Base-by-base conservation (phyloP, 2,888 invertebrate genomes). In the Cerceris rybyensis region DNA sequence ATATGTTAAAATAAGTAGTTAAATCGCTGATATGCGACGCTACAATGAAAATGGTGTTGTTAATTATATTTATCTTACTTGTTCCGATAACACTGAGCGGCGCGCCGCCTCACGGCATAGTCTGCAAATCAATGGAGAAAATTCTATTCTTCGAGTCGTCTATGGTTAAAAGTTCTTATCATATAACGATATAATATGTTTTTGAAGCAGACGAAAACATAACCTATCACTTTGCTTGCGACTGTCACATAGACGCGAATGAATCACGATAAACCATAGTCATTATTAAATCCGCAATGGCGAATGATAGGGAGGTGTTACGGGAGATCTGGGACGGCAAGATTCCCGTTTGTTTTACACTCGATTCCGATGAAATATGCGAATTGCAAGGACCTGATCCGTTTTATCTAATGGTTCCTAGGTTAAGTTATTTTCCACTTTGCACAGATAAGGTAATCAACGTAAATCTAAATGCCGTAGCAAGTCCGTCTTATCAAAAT, bases 241-340 rank as follows among this genome's bases (percentile, higher is more conserved):
- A 16, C 41, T 74, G 59, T 67, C 58, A 70, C 70, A 43, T 14
- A 42, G 13, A 11, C 28, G 52, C 79, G 70, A 70, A 76, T 76
- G 74, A 71, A 60, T 67, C 75, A 67, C 11, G 52, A 60, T n/a
- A 50, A 67, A 46, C 16, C 4, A 59, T 16, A 58, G 16, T 16
- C 39, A 52, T 60, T 50, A 54, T 70, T 39, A 52, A 70, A 42
- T n/a, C 57, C 41, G 83, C 70, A 87, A 98, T 98, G 98, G 98
- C 98, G 81, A 97, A 98, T 90, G 99, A 99, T 93, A 95, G 98
- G 88, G 98, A 99, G 94, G 96, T 99, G 74, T 93, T 98, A 70
- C 94, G 98, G 74, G 98, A 98, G 93, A 96, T 98, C 87, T 99
- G 99, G 99, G 98, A 98, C 88, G 98, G 98, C 28, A 97, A 97